Evolutionary conservation across 2,888 invertebrate genomes (phyloP), one percentile per base, ranked within the genome.

Genomic region (Caenorhabditis virilis): DNA sequence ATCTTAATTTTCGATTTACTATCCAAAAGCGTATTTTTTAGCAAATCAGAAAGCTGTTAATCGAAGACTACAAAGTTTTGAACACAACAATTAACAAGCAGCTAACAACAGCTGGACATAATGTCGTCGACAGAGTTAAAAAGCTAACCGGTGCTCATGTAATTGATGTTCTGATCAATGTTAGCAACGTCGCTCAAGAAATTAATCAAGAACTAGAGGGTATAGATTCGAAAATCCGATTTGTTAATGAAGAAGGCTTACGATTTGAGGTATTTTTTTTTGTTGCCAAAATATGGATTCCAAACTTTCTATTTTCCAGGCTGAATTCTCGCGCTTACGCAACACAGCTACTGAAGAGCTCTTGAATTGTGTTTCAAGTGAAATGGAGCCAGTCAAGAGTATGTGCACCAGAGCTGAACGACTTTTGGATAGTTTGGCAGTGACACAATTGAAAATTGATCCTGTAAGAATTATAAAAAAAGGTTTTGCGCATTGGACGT

Each of bases 11-110:
- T n/a, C n/a, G n/a, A n/a, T 15, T 16, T 30, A 5, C n/a, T 5
- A 13, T 6, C 5, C 2, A 30, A 47, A 16, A 47, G 16, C 2
- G 11, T 25, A 25, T 3, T 35, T 68, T 78, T 50, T 64, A 80
- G 79, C 73, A 71, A 57, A 70, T 80, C 26, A 69, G 76, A 7
- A 79, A 79, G 47, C 55, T 80, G 33, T 65, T 80, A 9, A 75
- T 76, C 26, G 80, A 79, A 48, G 80, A 80, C 55, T 80, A 72
- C 53, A 66, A 77, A 30, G 54, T 66, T 13, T 59, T 78, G 15
- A 80, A 77, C 51, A 42, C 52, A 16, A 74, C 78, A 3, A 63
- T 80, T 9, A 67, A 64, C 23, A 43, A 56, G 30, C 70, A 74
- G 33, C 65, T 80, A 16, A 48, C 64, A 22, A 52, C 50, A 30